Evolutionary conservation across 2,888 invertebrate genomes (phyloP).

Genomic region (Argyresthia goedartella): DNA sequence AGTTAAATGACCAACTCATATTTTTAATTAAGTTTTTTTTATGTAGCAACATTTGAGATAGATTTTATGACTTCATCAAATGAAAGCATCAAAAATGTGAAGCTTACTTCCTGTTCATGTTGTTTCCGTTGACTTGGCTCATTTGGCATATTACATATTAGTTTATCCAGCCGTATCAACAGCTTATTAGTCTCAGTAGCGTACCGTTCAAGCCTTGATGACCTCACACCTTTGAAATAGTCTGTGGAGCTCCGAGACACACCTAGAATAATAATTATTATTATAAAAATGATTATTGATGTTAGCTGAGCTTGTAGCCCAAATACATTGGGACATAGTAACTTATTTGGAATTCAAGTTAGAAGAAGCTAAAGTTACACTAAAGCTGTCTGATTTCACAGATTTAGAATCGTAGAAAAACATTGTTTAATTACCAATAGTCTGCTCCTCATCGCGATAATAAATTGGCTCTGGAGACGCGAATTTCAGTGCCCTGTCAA

Average conservation of each 20-base stretch:
- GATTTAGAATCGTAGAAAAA: slow-evolving; percentile 17
- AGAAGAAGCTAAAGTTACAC: too few relatives aligned
- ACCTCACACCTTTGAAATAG: slow-evolving; percentile 79
- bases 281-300: too few relatives aligned
- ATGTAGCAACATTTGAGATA: not conserved
- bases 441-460: slow-evolving; percentile 1
- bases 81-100: too few relatives aligned
- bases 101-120: slow-evolving; percentile 74
- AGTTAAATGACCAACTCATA: not conserved
- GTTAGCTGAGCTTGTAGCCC: too few relatives aligned
- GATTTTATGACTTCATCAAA: too few relatives aligned
- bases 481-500: slow-evolving; percentile 66
- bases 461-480: slow-evolving; percentile 31
- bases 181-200: slow-evolving; percentile 96
- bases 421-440: too few relatives aligned
- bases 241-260: slow-evolving; percentile 76
- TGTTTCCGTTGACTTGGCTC: slow-evolving; percentile 81
- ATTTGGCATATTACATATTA: slow-evolving; percentile 84
- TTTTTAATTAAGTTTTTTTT: not conserved
- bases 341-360: too few relatives aligned
- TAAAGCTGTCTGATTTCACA: too few relatives aligned
- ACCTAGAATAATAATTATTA: slow-evolving; percentile 51
- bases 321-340: too few relatives aligned
- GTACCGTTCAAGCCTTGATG: slow-evolving; percentile 81
- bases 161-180: slow-evolving; percentile 91